phyloP scores from a whole-genome alignment of 1,140 invertebrate genomes.

The Formica exsecta region DNA sequence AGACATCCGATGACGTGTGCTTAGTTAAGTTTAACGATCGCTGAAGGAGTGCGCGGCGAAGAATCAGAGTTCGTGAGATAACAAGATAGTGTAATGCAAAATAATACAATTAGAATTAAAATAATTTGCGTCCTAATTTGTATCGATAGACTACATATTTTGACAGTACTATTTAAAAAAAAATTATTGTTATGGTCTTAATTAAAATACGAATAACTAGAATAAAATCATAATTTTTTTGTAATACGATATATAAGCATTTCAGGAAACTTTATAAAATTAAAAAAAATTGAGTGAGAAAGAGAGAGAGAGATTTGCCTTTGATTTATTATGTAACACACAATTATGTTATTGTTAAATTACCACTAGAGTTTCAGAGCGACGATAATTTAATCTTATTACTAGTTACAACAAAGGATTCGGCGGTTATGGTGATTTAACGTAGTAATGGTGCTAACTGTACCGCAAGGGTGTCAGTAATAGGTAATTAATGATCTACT shows the following conservation, averaged over 20 bases:
- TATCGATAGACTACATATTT: neutral
- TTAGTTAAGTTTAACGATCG: slow-evolving; percentile 30
- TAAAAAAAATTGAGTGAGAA: neutral
- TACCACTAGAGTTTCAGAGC: neutral
- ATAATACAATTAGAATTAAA: neutral
- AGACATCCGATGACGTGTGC: slow-evolving; percentile 30
- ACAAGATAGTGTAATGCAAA: neutral
- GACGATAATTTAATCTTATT: slow-evolving; percentile 58
- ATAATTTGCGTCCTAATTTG: neutral
- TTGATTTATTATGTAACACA: neutral
- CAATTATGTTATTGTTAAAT: slow-evolving; percentile 37
- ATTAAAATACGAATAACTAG: neutral
- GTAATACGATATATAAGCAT: neutral
- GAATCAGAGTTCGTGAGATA: neutral
- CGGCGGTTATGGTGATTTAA: slow-evolving; percentile 56
- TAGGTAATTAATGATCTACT: slow-evolving; percentile 64
- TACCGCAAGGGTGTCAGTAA: slow-evolving; percentile 61
- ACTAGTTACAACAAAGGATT: slow-evolving; percentile 55
- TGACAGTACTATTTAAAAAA: neutral
- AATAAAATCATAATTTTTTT: neutral
- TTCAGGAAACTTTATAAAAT: neutral
- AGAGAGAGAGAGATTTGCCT: neutral
- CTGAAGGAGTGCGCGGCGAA: neutral
- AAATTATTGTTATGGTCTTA: neutral
- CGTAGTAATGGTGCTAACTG: slow-evolving; percentile 61